These are phyloP conservation scores for Craterocephalus amniculus DNA, from an alignment of 2,797 vertebrate species.

Conservation along the genomic window DNA sequence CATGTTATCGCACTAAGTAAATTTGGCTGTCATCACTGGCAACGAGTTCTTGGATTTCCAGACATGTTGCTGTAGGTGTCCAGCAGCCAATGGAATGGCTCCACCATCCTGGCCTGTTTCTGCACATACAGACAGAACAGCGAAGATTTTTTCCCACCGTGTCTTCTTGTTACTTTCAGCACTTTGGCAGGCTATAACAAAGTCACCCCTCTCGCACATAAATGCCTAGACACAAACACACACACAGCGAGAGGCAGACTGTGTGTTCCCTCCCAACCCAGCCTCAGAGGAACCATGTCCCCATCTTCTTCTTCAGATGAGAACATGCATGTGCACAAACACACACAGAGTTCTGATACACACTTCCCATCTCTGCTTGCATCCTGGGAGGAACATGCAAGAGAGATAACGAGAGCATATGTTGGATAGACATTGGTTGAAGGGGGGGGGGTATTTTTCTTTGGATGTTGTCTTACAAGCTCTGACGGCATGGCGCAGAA, in stretches of 20 bases:
- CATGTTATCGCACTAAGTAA: slow-evolving; percentile 73
- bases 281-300: slow-evolving; percentile 73
- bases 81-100: slow-evolving; percentile 69
- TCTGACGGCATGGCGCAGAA: slow-evolving; percentile 78
- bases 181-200: slow-evolving; percentile 69
- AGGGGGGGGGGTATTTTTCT: slow-evolving; percentile 66
- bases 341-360: slow-evolving; percentile 60
- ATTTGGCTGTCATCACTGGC: slow-evolving; percentile 66
- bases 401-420: slow-evolving; percentile 75
- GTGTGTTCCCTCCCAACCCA: slow-evolving; percentile 66
- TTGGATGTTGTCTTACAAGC: slow-evolving; percentile 83
- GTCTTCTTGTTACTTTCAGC: slow-evolving; percentile 76
- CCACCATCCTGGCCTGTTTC: slow-evolving; percentile 66
- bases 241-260: slow-evolving; percentile 57
- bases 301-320: slow-evolving; percentile 63
- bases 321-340: slow-evolving; percentile 45
- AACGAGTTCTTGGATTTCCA: slow-evolving; percentile 61
- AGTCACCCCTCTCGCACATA: slow-evolving; percentile 63
- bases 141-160: slow-evolving; percentile 68
- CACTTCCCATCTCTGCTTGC: slow-evolving; percentile 76
- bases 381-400: slow-evolving; percentile 75
- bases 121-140: slow-evolving; percentile 62
- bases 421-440: slow-evolving; percentile 76
- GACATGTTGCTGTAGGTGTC: slow-evolving; percentile 77
- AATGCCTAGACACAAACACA: slow-evolving; percentile 47